These are phyloP conservation scores for Leguminivora glycinivorella DNA, from an alignment of 1,140 invertebrate genomes.

Conservation along the genomic window DNA sequence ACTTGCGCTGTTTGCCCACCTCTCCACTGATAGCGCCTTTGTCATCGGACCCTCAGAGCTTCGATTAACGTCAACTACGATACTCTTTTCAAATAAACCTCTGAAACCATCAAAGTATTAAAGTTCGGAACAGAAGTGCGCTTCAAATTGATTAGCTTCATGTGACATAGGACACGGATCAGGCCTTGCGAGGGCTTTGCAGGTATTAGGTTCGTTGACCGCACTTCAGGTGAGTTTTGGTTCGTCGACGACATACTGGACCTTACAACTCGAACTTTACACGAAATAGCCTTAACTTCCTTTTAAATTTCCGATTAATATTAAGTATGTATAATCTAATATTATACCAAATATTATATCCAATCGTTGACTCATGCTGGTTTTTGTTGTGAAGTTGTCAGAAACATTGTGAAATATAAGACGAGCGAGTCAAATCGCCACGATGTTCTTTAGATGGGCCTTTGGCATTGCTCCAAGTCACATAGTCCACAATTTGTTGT, in stretches of 20 bases:
- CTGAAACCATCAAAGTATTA: slow-evolving; percentile 51
- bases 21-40: slow-evolving; percentile 72
- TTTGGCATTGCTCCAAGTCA: background rate
- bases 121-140: slow-evolving; percentile 34
- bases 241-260: too few relatives aligned
- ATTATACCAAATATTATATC: too few relatives aligned
- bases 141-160: slow-evolving; percentile 41
- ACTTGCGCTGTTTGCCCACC: slow-evolving; percentile 71
- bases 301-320: too few relatives aligned
- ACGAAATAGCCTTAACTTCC: too few relatives aligned
- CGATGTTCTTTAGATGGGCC: background rate
- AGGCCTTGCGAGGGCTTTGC: background rate
- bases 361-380: too few relatives aligned
- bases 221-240: background rate
- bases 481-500: slow-evolving; percentile 7
- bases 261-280: too few relatives aligned
- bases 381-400: background rate
- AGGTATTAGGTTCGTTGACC: background rate
- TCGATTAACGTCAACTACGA: slow-evolving; percentile 61
- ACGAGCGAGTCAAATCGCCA: background rate
- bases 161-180: slow-evolving; percentile 8
- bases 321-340: too few relatives aligned
- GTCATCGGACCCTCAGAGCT: slow-evolving; percentile 61
- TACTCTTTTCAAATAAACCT: slow-evolving; percentile 62
- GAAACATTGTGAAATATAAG: background rate